A percentile compares a stretch with the other conserved stretches of the same genome.
Conservation (phyloP, 2,797 vertebrate genomes). For the Sebastes jordani region DNA sequence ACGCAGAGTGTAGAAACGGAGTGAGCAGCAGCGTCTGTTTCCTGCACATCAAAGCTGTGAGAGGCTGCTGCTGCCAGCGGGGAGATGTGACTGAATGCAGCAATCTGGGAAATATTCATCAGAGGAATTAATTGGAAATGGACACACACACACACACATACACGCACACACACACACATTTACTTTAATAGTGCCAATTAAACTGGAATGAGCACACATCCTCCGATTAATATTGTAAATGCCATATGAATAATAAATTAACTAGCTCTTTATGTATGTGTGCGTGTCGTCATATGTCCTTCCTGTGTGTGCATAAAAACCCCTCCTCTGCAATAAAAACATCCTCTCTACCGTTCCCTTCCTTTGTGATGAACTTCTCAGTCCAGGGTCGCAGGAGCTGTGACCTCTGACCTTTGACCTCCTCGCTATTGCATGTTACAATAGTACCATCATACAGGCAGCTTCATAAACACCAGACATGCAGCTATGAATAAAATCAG, state of each 20-base stretch:
- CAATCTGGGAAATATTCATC: constrained; percentile 36
- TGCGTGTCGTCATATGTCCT: not conserved
- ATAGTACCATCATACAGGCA: not conserved
- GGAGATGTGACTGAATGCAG: constrained; percentile 25
- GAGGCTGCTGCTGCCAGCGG: constrained; percentile 9
- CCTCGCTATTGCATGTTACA: not conserved
- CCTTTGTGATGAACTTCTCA: not conserved
- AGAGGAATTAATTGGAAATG: constrained; percentile 8
- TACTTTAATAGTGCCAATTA: constrained; percentile 38
- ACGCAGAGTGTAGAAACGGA: not conserved
- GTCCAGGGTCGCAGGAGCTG: not conserved
- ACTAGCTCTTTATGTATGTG: not conserved
- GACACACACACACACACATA: not conserved
- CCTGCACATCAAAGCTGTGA: constrained; percentile 25
- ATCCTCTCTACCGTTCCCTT: not conserved
- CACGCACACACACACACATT: not conserved
- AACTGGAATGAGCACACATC: constrained; percentile 31
- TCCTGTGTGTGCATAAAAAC: not conserved
- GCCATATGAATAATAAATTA: constrained; percentile 43
- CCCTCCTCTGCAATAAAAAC: not conserved
- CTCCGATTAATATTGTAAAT: constrained; percentile 48
- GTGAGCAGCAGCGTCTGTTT: not conserved
- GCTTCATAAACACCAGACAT: not conserved
- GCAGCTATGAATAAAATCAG: not conserved
- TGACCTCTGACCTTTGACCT: constrained; percentile 13